Evolutionary conservation across 2,888 invertebrate species (phyloP), one percentile per base, ranked within the genome.

Genomic region (Tetragonula carbonaria): DNA sequence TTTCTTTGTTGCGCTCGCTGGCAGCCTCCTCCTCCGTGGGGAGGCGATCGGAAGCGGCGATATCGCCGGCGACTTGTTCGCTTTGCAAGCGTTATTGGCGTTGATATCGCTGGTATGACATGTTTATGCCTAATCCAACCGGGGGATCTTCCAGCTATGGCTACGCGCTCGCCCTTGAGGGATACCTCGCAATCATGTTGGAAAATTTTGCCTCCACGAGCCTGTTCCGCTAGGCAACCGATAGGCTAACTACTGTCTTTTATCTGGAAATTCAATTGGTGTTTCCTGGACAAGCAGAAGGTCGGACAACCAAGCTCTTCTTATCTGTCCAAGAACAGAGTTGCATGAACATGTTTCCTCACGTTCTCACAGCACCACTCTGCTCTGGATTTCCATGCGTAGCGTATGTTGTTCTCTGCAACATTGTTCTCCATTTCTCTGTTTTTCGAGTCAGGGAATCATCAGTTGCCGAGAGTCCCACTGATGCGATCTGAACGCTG

Each of bases 81-180:
- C 63, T 28, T 68, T 50, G 68, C 63, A 16, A 28, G 65, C 53
- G 76, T 80, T 80, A 70, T 76, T 70, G 68, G 62, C 28, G 76
- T 55, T 63, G 79, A 80, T 80, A 63, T 62, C n/a, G 53, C 14
- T 55, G 38, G 65, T 75, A 80, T 80, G 79, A 80, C 79, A 70
- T 63, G 62, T 80, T 80, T 80, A 80, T 55, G 68, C 5, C 57
- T 28, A 53, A 51, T 78, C 53, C 33, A 11, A 33, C n/a, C n/a
- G 33, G 53, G 21, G 59, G 53, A 73, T 55, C 72, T 23, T 62
- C 62, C 45, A 45, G 62, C 45, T 18, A 23, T 73, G 57, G 65
- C 50, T 74, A 57, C 57, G 14, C 23, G 78, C 28, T 74, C 16
- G 33, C 67, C 38, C 18, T 51, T 38, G 33, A 45, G 23, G n/a